These are phyloP conservation scores for Drosophila willistoni DNA, from an alignment of 1,140 invertebrate genomes.

Conservation along the genomic window DNA sequence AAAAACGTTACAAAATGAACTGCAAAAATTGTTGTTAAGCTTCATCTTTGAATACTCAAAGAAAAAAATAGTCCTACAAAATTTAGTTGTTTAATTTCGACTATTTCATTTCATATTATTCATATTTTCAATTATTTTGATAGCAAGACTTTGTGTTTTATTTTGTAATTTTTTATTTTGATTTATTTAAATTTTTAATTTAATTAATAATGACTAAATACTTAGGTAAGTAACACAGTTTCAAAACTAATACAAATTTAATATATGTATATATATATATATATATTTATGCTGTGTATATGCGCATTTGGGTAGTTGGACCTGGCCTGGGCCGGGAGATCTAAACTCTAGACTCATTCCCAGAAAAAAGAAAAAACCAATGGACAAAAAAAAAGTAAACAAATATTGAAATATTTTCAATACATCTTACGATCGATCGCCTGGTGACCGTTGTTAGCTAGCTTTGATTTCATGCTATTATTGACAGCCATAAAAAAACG, in stretches of 20 bases:
- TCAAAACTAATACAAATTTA: slow-evolving; percentile 76
- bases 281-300: slow-evolving; percentile 7
- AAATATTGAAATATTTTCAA: slow-evolving; percentile 44
- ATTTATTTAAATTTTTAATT: slow-evolving; percentile 59
- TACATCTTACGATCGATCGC: slow-evolving; percentile 64
- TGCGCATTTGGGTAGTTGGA: slow-evolving; percentile 25
- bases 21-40: no score
- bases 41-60: no score
- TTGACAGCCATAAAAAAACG: slow-evolving; percentile 59
- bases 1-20: no score
- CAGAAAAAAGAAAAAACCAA: background rate
- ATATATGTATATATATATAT: slow-evolving; percentile 20
- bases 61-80: no score
- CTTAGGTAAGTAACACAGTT: slow-evolving; percentile 81
- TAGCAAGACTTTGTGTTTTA: slow-evolving; percentile 25
- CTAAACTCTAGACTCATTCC: slow-evolving; percentile 6
- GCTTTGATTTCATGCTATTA: slow-evolving; percentile 69
- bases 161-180: slow-evolving; percentile 32
- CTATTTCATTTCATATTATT: no score
- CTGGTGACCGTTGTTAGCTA: slow-evolving; percentile 53
- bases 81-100: no score
- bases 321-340: background rate
- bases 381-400: slow-evolving; percentile 56
- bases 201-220: slow-evolving; percentile 81
- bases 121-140: no score